Evolutionary conservation across 2,113 vertebrate genomes (phyloP).

Genomic region (Scalopus aquaticus): DNA sequence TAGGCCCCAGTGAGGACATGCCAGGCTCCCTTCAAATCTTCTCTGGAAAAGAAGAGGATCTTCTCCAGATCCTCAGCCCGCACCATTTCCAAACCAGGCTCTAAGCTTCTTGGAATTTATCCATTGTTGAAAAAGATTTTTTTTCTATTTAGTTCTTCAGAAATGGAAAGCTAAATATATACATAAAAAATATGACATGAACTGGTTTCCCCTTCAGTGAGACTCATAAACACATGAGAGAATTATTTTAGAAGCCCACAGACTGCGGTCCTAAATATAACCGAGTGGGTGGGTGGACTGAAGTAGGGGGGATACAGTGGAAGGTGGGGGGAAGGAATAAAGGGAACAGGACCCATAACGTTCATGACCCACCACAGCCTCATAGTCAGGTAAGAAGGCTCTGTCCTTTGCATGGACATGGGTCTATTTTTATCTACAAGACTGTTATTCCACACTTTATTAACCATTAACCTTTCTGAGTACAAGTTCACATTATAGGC

Average conservation of each 20-base stretch:
- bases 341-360: background rate
- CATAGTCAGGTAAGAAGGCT: background rate
- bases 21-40: background rate
- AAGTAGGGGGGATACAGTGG: rapidly evolving
- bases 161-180: conserved; percentile 58
- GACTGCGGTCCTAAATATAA: conserved; percentile 54
- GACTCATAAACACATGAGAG: conserved; percentile 11
- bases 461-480: background rate
- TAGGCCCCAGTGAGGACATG: rapidly evolving
- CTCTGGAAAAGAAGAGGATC: background rate
- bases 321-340: background rate
- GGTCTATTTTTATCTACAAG: conserved; percentile 25
- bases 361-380: background rate
- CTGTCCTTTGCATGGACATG: background rate
- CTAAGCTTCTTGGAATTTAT: conserved; percentile 17
- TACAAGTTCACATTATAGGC: background rate
- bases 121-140: conserved; percentile 4
- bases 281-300: background rate
- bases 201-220: conserved; percentile 17
- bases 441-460: background rate
- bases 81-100: background rate
- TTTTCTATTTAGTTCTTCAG: conserved; percentile 44
- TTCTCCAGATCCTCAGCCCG: background rate
- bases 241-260: conserved; percentile 53
- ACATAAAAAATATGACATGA: background rate